Evolutionary conservation across 2,113 vertebrate species (phyloP).

Genomic region (Empidonax alnorum): DNA sequence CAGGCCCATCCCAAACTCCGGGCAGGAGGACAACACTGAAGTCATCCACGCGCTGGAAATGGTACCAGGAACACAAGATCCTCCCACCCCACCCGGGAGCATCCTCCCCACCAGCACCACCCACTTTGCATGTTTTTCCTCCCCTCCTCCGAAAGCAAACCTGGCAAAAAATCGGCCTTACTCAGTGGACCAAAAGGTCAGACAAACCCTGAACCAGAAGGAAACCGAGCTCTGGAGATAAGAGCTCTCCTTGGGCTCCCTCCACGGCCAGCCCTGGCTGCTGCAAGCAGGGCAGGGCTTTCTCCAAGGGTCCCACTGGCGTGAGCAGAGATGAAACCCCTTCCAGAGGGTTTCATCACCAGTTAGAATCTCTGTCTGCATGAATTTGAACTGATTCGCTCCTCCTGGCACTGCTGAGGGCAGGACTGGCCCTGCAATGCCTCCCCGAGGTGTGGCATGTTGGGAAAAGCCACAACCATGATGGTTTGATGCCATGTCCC

Average conservation of each 20-base stretch:
- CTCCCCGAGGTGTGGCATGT: not conserved
- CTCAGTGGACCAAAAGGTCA: slow-evolving; percentile 41
- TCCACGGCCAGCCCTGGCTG: not conserved
- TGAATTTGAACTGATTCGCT: not conserved
- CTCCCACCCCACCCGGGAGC: slow-evolving; percentile 6
- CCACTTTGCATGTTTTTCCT: not conserved
- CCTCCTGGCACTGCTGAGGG: not conserved
- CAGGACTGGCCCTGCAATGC: not conserved
- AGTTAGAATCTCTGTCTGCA: not conserved
- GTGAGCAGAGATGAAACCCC: not conserved
- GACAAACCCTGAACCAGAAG: slow-evolving; percentile 41
- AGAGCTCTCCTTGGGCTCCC: not conserved
- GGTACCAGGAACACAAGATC: not conserved
- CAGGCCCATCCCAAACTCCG: slow-evolving; percentile 46
- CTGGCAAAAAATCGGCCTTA: slow-evolving; percentile 5
- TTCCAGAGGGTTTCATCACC: not conserved
- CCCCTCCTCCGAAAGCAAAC: not conserved
- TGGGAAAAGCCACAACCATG: not conserved
- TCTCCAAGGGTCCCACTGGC: not conserved
- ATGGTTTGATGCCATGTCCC: not conserved
- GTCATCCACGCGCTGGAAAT: not conserved
- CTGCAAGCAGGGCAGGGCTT: not conserved
- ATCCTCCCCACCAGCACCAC: slow-evolving; percentile 38
- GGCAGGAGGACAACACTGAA: slow-evolving; percentile 39
- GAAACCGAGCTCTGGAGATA: slow-evolving; percentile 41